Conservation (phyloP, 2,888 invertebrate species). For the Agriopis leucophaearia region DNA sequence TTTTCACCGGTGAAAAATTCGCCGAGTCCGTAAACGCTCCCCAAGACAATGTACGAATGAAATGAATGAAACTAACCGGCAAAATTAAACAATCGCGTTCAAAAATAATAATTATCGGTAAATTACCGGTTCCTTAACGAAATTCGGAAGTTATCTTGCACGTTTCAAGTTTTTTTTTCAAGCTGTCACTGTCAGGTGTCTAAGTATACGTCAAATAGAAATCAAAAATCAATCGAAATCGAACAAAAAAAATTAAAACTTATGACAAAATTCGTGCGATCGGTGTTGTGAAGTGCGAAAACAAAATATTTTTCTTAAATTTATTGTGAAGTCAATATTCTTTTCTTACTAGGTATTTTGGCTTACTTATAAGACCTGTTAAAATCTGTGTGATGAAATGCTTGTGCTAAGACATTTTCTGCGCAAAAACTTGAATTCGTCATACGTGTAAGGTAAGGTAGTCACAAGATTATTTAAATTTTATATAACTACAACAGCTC, state of each 20-base stretch:
- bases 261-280: slow-evolving; percentile 17
- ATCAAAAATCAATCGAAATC: slow-evolving; percentile 9
- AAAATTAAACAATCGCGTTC: neutral
- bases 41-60: no score
- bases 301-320: slow-evolving; percentile 24
- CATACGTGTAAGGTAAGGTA: slow-evolving; percentile 23
- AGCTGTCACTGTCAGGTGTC: neutral
- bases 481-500: slow-evolving; percentile 6
- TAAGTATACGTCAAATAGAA: neutral
- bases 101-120: neutral
- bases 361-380: neutral
- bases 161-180: no score
- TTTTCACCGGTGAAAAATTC: no score
- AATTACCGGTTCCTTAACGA: neutral
- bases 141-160: neutral
- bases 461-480: slow-evolving; percentile 4
- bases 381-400: slow-evolving; percentile 25
- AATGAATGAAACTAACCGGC: neutral
- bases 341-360: neutral
- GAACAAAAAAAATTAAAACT: neutral
- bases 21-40: no score
- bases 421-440: slow-evolving; percentile 16
- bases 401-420: slow-evolving; percentile 10
- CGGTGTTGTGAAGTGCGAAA: slow-evolving; percentile 32
- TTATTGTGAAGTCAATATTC: neutral